Evolutionary conservation across 2,888 invertebrate genomes (phyloP), one percentile per base, ranked within the genome.

Genomic region (Mimumesa dahlbomi): DNA sequence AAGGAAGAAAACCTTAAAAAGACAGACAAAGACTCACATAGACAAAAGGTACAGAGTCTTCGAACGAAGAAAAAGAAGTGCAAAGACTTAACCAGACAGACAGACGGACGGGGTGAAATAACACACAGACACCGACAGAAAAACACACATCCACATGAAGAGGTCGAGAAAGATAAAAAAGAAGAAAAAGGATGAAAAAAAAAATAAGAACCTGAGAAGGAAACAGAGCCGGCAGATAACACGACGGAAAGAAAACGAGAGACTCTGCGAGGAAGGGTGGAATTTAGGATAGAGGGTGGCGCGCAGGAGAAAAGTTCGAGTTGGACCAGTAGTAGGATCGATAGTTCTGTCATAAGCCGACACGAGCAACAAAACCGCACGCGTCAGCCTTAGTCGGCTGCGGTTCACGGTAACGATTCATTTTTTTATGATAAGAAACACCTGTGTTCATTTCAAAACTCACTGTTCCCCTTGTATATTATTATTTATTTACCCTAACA

Each of bases 331-430:
- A 31, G 71, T 36, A 43, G 78, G 73, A 82, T 82, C 82, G 75
- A 82, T 82, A 82, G 64, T 72, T 77, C 71, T 74, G 73, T 80
- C 79, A 82, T 82, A 80, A 80, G 73, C 74, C 71, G 63, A 67
- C 73, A 73, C 69, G 76, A 73, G 74, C 71, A 72, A 76, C 78
- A 71, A 72, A 73, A 82, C 82, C 77, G 64, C 78, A 74, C 75
- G 80, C 78, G 78, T 80, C 80, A 73, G 73, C 66, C 68, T 73
- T 75, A 57, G 50, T 56, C 43, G 59, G 53, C 49, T 46, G 64
- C 61, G 58, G 61, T 59, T 72, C 57, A 22, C 25, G 43, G 53
- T 73, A 68, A 62, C 65, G 59, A 69, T 76, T 58, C 59, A 62
- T 68, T 75, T 68, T 75, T 72, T 62, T 59, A 52, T 22, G 14